Percentiles rank a stretch among this genome's conserved stretches.
phyloP scores from a whole-genome alignment of 2,113 vertebrate genomes.

The Herpetotheres cachinnans region DNA sequence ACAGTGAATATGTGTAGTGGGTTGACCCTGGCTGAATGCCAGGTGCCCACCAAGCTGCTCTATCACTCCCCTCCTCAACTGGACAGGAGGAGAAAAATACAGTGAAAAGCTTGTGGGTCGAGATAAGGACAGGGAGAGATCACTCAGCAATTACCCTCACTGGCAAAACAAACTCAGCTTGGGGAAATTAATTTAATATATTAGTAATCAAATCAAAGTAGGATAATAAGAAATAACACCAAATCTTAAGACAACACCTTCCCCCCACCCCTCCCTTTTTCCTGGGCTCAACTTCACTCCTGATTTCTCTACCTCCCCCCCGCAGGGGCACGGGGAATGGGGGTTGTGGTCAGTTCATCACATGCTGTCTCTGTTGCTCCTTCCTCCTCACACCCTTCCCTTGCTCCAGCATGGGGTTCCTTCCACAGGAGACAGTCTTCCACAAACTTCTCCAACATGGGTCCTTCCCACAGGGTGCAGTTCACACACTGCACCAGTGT shows the following conservation, averaged over 20 bases:
- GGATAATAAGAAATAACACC: not conserved
- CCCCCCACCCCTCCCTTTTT: not conserved
- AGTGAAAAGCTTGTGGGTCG: accelerated
- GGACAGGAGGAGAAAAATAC: not conserved
- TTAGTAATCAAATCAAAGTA: not conserved
- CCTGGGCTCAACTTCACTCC: not conserved
- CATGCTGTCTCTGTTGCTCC: not conserved
- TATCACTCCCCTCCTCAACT: not conserved
- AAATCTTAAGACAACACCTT: not conserved
- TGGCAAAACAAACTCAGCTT: not conserved
- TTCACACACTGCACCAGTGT: not conserved
- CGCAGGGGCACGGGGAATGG: not conserved
- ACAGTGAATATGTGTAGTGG: not conserved
- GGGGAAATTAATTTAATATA: not conserved
- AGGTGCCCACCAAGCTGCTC: not conserved
- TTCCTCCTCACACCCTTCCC: not conserved
- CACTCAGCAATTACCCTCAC: accelerated
- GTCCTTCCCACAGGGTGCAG: not conserved
- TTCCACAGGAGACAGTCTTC: not conserved
- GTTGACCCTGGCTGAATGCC: not conserved
- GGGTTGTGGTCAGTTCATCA: not conserved
- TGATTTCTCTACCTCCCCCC: not conserved
- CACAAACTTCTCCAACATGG: not conserved
- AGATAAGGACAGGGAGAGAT: not conserved
- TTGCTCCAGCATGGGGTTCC: not conserved